These are phyloP conservation scores for Zoroaster sp. DNA, from an alignment of 53 echinoderm and acorn worm species.

Conservation along the genomic window DNA sequence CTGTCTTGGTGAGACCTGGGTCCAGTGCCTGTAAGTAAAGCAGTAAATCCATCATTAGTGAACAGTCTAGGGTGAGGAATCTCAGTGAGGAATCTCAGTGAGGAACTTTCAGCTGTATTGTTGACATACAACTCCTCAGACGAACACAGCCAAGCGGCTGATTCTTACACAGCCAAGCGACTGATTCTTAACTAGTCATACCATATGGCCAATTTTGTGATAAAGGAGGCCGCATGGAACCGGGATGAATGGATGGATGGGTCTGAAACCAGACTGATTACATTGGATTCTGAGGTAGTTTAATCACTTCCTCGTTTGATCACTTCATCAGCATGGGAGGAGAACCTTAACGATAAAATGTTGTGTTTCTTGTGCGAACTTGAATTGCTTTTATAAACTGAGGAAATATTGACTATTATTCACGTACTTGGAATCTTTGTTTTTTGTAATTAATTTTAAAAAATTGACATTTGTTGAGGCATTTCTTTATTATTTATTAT, in stretches of 20 bases:
- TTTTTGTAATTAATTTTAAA: too few species aligned
- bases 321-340: not conserved
- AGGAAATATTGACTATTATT: too few species aligned
- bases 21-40: conserved; percentile 74
- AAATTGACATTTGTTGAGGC: too few species aligned
- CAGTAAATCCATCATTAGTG: conserved; percentile 44
- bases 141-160: not conserved
- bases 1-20: conserved; percentile 62
- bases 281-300: not conserved
- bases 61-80: not conserved
- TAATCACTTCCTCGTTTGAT: not conserved
- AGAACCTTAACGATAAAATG: not conserved
- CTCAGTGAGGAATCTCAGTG: not conserved
- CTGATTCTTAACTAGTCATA: not conserved
- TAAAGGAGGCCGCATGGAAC: not conserved
- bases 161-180: not conserved
- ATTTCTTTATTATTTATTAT: too few species aligned
- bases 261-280: conserved; percentile 1
- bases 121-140: not conserved
- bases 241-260: not conserved
- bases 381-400: too few species aligned
- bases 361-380: not conserved
- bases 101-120: not conserved
- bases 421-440: too few species aligned
- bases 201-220: not conserved